These are phyloP conservation scores for Eumerus sabulonum DNA, from an alignment of 2,888 invertebrate species.

Conservation along the genomic window DNA sequence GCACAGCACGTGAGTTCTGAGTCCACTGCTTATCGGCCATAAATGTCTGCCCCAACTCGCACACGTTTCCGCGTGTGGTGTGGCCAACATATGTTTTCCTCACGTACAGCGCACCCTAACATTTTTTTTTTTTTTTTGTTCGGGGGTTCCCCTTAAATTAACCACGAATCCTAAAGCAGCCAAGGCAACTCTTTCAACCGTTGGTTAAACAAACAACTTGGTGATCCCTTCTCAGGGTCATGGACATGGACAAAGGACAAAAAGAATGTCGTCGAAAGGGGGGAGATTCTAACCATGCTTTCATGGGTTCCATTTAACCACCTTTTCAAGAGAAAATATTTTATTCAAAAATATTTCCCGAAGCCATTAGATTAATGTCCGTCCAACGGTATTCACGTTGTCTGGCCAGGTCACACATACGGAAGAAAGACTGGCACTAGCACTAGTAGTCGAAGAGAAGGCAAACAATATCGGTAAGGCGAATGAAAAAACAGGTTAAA, in stretches of 20 bases:
- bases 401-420: conserved; percentile 53
- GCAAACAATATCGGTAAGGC: background rate
- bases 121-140: conserved; percentile 25
- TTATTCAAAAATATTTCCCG: conserved; percentile 59
- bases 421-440: conserved; percentile 9
- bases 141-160: conserved; percentile 56
- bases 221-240: conserved; percentile 55
- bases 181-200: conserved; percentile 28
- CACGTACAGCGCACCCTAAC: conserved; percentile 32
- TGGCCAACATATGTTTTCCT: conserved; percentile 44
- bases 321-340: conserved; percentile 30
- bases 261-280: conserved; percentile 37
- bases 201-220: conserved; percentile 20
- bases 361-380: conserved; percentile 66
- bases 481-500: conserved; percentile 44
- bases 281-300: conserved; percentile 8
- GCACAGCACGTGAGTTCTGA: conserved; percentile 40
- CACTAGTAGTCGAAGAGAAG: no score
- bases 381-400: conserved; percentile 46
- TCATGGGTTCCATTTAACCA: background rate
- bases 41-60: no score
- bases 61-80: conserved; percentile 6
- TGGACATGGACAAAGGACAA: no score
- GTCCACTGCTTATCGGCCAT: conserved; percentile 15
- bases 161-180: conserved; percentile 38